Evolutionary conservation across 2,888 invertebrate genomes (phyloP), one percentile per base, ranked within the genome.

Genomic region (Hypena proboscidalis): DNA sequence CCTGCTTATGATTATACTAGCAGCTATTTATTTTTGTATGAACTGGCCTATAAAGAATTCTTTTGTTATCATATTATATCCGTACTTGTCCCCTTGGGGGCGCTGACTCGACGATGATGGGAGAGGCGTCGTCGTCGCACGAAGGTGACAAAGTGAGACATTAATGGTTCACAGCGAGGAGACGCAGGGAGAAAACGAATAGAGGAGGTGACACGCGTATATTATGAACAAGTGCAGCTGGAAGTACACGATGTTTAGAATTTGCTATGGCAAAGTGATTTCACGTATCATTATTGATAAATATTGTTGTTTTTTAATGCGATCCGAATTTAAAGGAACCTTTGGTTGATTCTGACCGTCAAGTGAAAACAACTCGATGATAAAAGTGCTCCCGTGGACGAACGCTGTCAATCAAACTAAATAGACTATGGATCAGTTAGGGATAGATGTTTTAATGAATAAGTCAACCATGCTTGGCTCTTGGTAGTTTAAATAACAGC

Each of bases 91-190:
- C n/a, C n/a, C n/a, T n/a, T n/a, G n/a, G n/a, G n/a, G n/a, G n/a
- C n/a, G n/a, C n/a, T n/a, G n/a, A n/a, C n/a, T n/a, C 9, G 13
- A 10, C 21, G 8, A 15, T 4, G 15, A 6, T 6, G 30, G 8
- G 23, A n/a, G 4, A 9, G 22, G 11, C 9, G 22, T 22, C 22
- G 22, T n/a, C 8, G n/a, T n/a, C 7, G 9, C 30, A 4, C 17
- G 5, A 7, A 26, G 23, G 15, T 11, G 23, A 17, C 21, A 38
- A 38, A 38, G 30, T 38, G 23, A 38, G 17, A 38, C 31, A 38
- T 38, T 31, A 20, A 38, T 31, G 11, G 31, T 11, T 23, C 23
- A 10, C 5, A 14, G 27, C 14, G 5, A 8, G n/a, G 2, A n/a
- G 13, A n/a, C 14, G 11, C 14, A n/a, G n/a, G 14, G 6, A n/a